phyloP scores from a whole-genome alignment of 2,797 vertebrate genomes.

The Argyrosomus regius region DNA sequence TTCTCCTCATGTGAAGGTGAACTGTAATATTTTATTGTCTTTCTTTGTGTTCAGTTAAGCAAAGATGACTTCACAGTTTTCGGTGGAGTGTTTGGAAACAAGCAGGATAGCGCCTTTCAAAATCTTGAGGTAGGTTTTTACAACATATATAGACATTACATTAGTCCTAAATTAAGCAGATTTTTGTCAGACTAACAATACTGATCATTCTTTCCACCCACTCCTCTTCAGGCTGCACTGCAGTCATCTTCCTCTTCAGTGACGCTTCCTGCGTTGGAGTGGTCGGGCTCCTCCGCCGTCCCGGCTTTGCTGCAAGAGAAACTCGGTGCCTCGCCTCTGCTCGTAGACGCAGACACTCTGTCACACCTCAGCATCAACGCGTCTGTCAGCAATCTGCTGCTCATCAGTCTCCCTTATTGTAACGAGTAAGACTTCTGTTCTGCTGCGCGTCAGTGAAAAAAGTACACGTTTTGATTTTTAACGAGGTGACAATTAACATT shows the following conservation, averaged over 20 bases:
- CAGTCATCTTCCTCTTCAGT: slow-evolving; percentile 84
- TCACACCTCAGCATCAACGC: slow-evolving; percentile 85
- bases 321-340: slow-evolving; percentile 85
- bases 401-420: slow-evolving; percentile 88
- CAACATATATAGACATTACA: background rate
- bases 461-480: background rate
- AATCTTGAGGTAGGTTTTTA: slow-evolving; percentile 85
- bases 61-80: slow-evolving; percentile 92
- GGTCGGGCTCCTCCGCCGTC: slow-evolving; percentile 84
- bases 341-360: slow-evolving; percentile 85
- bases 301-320: slow-evolving; percentile 85
- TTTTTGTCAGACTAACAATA: background rate
- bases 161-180: background rate
- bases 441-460: background rate
- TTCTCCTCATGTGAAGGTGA: background rate
- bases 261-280: slow-evolving; percentile 88
- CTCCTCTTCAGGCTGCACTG: slow-evolving; percentile 83
- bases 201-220: background rate
- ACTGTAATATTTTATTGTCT: background rate
- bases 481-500: background rate
- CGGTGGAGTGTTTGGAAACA: slow-evolving; percentile 92
- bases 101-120: slow-evolving; percentile 88
- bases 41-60: slow-evolving; percentile 85
- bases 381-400: slow-evolving; percentile 85
- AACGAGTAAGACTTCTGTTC: slow-evolving; percentile 73